Evolutionary conservation across 2,797 vertebrate genomes (phyloP).

Genomic region (Microtus obscurus): DNA sequence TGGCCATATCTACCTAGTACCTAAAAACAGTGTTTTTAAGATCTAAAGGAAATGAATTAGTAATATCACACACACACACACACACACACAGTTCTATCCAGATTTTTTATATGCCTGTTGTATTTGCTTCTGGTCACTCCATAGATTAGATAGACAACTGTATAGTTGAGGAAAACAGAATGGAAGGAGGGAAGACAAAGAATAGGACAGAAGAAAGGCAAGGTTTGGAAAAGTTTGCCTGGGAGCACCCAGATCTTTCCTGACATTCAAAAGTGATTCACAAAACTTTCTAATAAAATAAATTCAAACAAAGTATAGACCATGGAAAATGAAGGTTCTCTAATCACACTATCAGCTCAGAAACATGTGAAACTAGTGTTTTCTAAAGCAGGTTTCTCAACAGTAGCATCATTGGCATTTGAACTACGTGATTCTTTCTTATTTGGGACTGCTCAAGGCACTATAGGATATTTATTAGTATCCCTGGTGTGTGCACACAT

Average conservation of each 20-base stretch:
- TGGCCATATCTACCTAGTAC: neutral
- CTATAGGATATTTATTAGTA: neutral
- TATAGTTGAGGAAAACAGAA: neutral
- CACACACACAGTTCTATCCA: neutral
- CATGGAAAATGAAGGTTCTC: slow-evolving; percentile 43
- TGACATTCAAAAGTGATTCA: slow-evolving; percentile 24
- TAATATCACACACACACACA: neutral
- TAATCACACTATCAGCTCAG: slow-evolving; percentile 1
- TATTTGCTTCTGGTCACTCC: neutral
- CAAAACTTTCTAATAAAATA: slow-evolving; percentile 24
- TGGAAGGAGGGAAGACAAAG: neutral
- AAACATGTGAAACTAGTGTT: slow-evolving; percentile 47
- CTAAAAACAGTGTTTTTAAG: neutral
- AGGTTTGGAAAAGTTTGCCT: neutral
- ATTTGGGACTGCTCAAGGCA: neutral
- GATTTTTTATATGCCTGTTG: slow-evolving; percentile 12
- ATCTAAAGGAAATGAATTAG: slow-evolving; percentile 17
- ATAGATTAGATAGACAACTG: neutral
- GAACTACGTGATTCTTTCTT: neutral
- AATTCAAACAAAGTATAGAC: slow-evolving; percentile 14
- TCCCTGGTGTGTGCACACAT: neutral
- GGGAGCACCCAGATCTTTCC: slow-evolving; percentile 36
- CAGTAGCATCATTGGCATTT: neutral
- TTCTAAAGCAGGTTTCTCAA: slow-evolving; percentile 13
- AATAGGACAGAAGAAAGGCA: slow-evolving; percentile 20